Evolutionary conservation across 2,797 vertebrate genomes (phyloP), one percentile per base, ranked within the genome.

Genomic region (Malacoctenus gilli): DNA sequence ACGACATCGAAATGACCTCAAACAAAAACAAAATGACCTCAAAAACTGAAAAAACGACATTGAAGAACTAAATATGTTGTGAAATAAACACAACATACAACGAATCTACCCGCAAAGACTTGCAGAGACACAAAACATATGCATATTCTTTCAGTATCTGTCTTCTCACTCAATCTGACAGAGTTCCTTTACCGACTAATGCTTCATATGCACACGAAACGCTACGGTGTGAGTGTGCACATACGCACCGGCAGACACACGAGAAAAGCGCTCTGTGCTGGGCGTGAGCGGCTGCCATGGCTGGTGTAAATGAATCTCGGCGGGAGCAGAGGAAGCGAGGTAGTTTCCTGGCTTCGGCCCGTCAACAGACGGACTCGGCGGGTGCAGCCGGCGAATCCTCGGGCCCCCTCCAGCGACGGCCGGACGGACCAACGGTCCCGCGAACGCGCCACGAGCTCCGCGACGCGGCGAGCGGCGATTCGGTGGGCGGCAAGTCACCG

Each of bases 331-430:
- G 83, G 80, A 85, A 87, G 84, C 80, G 68, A 78, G 79, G 82
- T 84, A 72, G 70, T 84, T 87, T 86, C 66, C 84, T 89, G 87
- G 88, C 85, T 70, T 61, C 31, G 16, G 41, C 44, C 51, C 74
- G 38, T 67, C 59, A 87, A 88, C 87, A 89, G 86, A 90, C 55
- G 82, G 86, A 56, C 84, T 84, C 75, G 83, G 83, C 82, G 82
- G 79, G 80, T 79, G 71, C 78, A 83, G 79, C 84, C 75, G 66
- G 73, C 74, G 68, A 74, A 69, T 67, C 66, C 50, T 53, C 66
- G 59, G 73, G 25, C 25, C 78, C 79, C 49, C 68, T 84, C 68
- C 76, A 78, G 72, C 84, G n/a, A 69, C 54, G 74, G 59, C 39
- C 75, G n/a, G 78, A 84, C 68, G 68, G 75, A 86, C 79, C n/a